phyloP scores from a whole-genome alignment of 2,113 vertebrate species.

The Cairina moschata region DNA sequence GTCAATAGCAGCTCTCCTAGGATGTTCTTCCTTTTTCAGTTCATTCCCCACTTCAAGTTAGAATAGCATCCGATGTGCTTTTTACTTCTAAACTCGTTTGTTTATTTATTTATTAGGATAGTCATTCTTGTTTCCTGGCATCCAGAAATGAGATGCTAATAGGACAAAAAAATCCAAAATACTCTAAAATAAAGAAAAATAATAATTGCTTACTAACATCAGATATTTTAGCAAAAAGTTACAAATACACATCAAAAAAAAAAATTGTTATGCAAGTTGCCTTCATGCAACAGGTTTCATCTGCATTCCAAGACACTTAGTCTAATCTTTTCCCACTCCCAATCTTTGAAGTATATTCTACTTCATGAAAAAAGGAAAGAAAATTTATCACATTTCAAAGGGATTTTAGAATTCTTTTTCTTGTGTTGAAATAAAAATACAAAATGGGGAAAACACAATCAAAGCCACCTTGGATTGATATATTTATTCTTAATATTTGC shows the following conservation, averaged over 20 bases:
- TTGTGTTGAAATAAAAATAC: not conserved
- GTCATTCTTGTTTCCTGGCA: not conserved
- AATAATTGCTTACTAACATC: not conserved
- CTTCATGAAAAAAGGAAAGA: not conserved
- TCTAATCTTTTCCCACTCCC: conserved; percentile 48
- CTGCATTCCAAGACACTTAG: not conserved
- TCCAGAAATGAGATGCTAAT: not conserved
- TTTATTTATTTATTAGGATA: not conserved
- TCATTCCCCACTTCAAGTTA: not conserved
- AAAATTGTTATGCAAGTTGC: not conserved
- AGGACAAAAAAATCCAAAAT: not conserved
- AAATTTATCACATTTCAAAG: not conserved
- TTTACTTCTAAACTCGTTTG: not conserved
- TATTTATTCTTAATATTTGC: not conserved
- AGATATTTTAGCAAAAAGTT: not conserved
- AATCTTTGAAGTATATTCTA: not conserved
- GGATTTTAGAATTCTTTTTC: not conserved
- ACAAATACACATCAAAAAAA: not conserved
- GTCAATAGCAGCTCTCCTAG: not conserved
- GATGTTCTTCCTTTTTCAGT: not conserved
- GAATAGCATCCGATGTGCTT: not conserved
- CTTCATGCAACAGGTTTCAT: conserved; percentile 31
- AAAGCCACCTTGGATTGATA: not conserved
- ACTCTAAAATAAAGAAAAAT: not conserved
- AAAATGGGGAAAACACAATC: not conserved